Evolutionary conservation across 2,113 vertebrate genomes (phyloP).

Genomic region (Myodes glareolus): DNA sequence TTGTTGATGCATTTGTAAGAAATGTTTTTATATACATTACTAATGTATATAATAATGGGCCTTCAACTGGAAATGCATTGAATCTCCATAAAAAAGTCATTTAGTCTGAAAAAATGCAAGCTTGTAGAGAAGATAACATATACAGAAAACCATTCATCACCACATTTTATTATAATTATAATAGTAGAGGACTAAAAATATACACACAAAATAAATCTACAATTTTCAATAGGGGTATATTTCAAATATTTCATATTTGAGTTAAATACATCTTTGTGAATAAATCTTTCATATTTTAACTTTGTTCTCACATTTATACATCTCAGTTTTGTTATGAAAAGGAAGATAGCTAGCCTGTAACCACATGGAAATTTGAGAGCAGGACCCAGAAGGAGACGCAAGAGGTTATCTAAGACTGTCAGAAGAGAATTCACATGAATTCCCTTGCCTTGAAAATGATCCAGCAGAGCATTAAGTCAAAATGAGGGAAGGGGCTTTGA

Average conservation of each 20-base stretch:
- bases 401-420: background rate
- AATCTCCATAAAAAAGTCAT: background rate
- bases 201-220: background rate
- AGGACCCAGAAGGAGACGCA: background rate
- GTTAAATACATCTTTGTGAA: background rate
- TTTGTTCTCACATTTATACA: background rate
- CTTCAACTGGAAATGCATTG: background rate
- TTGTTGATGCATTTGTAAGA: background rate
- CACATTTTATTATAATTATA: background rate
- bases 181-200: background rate
- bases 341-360: background rate
- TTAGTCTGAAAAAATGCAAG: background rate
- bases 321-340: background rate
- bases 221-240: background rate
- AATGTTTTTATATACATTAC: background rate
- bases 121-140: background rate
- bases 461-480: background rate
- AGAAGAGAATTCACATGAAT: background rate
- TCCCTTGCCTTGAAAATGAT: background rate
- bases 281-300: background rate
- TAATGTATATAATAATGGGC: background rate
- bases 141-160: background rate
- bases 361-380: background rate
- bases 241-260: background rate
- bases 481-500: background rate